These are phyloP conservation scores for Chionis minor DNA, from an alignment of 2,113 vertebrate genomes.

Conservation along the genomic window DNA sequence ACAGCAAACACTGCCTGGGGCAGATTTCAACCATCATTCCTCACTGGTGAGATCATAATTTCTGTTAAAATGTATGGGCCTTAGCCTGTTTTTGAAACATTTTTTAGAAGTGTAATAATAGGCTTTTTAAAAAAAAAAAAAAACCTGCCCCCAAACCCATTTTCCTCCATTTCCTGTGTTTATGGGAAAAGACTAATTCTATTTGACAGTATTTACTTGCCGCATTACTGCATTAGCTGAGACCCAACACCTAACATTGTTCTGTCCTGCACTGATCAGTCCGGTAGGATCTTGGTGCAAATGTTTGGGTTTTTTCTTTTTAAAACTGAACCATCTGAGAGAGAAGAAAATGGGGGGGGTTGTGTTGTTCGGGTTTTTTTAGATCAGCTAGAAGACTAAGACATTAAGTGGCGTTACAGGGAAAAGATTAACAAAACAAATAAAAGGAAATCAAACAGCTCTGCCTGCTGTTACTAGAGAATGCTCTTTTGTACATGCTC, in stretches of 20 bases:
- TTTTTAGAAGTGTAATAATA: neutral
- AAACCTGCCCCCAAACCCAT: neutral
- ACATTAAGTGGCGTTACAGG: neutral
- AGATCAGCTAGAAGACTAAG: neutral
- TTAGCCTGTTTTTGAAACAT: neutral
- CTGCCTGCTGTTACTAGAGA: neutral
- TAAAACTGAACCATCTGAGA: neutral
- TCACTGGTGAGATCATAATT: conserved; percentile 11
- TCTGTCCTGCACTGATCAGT: neutral
- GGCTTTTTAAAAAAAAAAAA: neutral
- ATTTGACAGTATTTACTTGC: neutral
- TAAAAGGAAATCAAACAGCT: neutral
- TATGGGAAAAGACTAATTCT: neutral
- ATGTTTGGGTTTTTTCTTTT: neutral
- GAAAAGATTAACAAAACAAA: neutral
- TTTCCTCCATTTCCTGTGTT: neutral
- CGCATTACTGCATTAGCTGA: neutral
- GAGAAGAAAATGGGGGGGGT: neutral
- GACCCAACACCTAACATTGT: neutral
- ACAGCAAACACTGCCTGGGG: neutral
- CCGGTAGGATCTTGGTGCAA: neutral
- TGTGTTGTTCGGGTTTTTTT: neutral
- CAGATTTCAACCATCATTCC: conserved; percentile 5
- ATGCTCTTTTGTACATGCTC: neutral
- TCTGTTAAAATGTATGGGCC: neutral